Evolutionary conservation across 1,140 invertebrate species (phyloP).

Genomic region (Eumaeus atala): DNA sequence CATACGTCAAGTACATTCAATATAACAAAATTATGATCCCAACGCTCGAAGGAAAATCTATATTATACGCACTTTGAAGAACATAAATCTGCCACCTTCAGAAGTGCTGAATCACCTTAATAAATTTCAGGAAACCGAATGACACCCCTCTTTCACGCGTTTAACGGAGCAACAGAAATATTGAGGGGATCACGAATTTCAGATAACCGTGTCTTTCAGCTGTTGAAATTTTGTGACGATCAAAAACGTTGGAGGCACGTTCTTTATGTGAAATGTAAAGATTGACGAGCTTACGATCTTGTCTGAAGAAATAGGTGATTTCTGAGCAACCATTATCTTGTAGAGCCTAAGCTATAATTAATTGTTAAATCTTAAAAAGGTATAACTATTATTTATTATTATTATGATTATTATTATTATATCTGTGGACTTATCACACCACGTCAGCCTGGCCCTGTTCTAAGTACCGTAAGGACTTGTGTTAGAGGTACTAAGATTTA

Average conservation of each 20-base stretch:
- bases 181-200: slow-evolving; percentile 53
- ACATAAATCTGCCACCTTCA: slow-evolving; percentile 57
- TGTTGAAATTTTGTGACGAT: slow-evolving; percentile 16
- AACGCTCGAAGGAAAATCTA: slow-evolving; percentile 38
- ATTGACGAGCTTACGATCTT: no score
- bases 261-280: no score
- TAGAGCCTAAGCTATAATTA: no score
- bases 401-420: no score
- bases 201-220: slow-evolving; percentile 46
- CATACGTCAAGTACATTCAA: background rate
- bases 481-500: no score
- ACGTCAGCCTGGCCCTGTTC: no score
- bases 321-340: no score
- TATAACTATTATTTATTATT: no score
- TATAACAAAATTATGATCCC: slow-evolving; percentile 21
- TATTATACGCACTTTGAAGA: slow-evolving; percentile 36
- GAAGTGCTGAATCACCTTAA: slow-evolving; percentile 63
- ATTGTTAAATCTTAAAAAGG: background rate
- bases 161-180: slow-evolving; percentile 58
- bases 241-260: no score
- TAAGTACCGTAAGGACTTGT: no score
- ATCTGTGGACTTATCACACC: no score
- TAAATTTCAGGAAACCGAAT: slow-evolving; percentile 59
- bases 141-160: slow-evolving; percentile 58
- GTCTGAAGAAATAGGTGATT: no score